Percentiles rank a stretch among this genome's conserved stretches.
These are phyloP conservation scores for Vesta saturnalis DNA, from an alignment of 2,888 invertebrate genomes.

Conservation along the genomic window DNA sequence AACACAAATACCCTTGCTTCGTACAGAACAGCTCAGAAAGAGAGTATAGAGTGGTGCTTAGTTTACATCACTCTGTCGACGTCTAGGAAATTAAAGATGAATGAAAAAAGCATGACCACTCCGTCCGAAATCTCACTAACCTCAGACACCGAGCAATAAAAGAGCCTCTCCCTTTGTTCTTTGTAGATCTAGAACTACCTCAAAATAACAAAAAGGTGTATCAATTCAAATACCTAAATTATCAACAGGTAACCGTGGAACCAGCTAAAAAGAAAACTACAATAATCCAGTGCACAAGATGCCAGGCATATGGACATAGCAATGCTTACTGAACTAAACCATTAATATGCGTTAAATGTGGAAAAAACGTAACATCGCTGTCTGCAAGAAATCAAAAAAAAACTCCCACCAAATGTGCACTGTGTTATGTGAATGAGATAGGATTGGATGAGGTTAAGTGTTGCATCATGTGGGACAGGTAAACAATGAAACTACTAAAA, in stretches of 20 bases:
- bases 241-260: background rate
- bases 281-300: slow-evolving; percentile 26
- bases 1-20: background rate
- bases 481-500: no score
- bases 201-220: background rate
- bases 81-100: background rate
- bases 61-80: slow-evolving; percentile 10
- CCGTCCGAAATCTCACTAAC: slow-evolving; percentile 11
- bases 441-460: no score
- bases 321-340: slow-evolving; percentile 28
- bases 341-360: slow-evolving; percentile 41
- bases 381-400: no score
- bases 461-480: no score
- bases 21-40: slow-evolving; percentile 5
- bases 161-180: background rate
- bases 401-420: no score
- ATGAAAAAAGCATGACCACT: slow-evolving; percentile 5
- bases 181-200: slow-evolving; percentile 2
- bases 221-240: no score
- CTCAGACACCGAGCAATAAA: slow-evolving; percentile 8
- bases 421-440: no score
- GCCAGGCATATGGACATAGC: slow-evolving; percentile 31
- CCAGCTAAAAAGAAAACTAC: slow-evolving; percentile 13
- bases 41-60: slow-evolving; percentile 7
- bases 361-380: no score